A percentile compares a stretch with the other conserved stretches of the same genome.
These are phyloP conservation scores for Anseranas semipalmata DNA, from an alignment of 2,113 vertebrate genomes.

Conservation along the genomic window DNA sequence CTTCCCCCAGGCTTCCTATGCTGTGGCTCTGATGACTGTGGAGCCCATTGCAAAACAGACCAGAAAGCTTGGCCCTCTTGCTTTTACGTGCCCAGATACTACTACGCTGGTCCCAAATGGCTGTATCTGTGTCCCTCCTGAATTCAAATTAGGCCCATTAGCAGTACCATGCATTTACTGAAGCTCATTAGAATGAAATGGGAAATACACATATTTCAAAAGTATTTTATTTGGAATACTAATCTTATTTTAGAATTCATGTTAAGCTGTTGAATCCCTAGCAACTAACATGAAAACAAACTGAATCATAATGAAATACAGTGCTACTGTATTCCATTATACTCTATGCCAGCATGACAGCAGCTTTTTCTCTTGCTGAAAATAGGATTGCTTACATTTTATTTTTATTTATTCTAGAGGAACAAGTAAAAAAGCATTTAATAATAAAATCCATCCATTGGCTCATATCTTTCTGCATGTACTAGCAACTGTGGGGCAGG, in stretches of 20 bases:
- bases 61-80: neutral
- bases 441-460: neutral
- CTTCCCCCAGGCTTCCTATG: neutral
- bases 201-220: conserved; percentile 18
- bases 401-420: conserved; percentile 41
- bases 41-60: neutral
- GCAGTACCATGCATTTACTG: neutral
- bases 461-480: neutral
- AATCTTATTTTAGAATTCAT: conserved; percentile 60
- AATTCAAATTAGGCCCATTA: neutral
- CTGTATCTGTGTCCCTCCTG: neutral
- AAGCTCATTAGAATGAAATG: conserved; percentile 29
- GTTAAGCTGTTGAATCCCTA: conserved; percentile 44
- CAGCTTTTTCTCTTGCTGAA: conserved; percentile 27
- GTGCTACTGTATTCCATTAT: conserved; percentile 19
- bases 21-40: neutral
- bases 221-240: conserved; percentile 52
- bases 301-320: conserved; percentile 57
- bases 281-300: conserved; percentile 59
- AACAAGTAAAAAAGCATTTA: conserved; percentile 16
- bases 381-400: conserved; percentile 28
- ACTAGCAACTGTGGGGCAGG: neutral
- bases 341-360: neutral
- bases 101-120: neutral
- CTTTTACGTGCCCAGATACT: neutral